Percentiles rank a stretch among this genome's conserved stretches.
These are phyloP conservation scores for Emydocephalus ijimae DNA, from an alignment of 2,113 vertebrate species.

Conservation along the genomic window DNA sequence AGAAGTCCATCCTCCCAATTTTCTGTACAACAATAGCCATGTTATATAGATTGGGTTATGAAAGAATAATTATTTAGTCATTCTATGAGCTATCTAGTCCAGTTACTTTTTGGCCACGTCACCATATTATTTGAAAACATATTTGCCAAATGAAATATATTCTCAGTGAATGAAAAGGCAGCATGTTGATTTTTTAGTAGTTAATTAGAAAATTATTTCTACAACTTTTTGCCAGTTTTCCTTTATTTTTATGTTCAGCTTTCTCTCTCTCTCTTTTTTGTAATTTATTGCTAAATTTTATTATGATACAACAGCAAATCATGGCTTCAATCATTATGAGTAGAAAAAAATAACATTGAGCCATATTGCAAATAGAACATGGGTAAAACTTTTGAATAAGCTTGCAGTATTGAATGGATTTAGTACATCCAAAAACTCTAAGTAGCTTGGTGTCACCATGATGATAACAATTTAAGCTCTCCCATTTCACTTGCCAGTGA, in stretches of 20 bases:
- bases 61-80: neutral
- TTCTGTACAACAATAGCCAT: neutral
- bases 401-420: neutral
- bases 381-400: neutral
- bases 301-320: neutral
- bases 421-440: neutral
- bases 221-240: neutral
- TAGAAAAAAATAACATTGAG: neutral
- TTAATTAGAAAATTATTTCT: neutral
- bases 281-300: neutral
- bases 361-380: neutral
- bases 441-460: neutral
- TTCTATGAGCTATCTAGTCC: neutral
- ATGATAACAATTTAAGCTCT: neutral
- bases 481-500: neutral
- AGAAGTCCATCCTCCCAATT: neutral
- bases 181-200: neutral
- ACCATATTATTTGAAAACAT: neutral
- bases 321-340: neutral
- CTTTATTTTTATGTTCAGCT: neutral
- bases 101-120: neutral
- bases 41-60: neutral
- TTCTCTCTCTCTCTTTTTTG: neutral
- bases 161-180: neutral
- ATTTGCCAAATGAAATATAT: neutral